These are phyloP conservation scores for Anguilla rostrata DNA, from an alignment of 2,113 vertebrate genomes.

Conservation along the genomic window DNA sequence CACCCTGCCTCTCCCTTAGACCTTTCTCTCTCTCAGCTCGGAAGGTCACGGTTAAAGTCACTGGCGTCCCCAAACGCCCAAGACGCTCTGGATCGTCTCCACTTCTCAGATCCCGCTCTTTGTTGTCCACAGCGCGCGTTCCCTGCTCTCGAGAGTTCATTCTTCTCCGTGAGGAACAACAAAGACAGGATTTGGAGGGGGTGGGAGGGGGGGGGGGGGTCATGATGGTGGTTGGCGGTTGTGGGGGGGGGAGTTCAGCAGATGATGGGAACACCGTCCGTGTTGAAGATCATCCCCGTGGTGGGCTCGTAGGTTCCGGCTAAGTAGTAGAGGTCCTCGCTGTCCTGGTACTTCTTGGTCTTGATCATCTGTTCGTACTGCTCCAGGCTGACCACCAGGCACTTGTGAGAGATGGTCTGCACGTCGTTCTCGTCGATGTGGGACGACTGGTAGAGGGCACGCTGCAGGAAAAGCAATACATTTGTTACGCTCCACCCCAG, in stretches of 20 bases:
- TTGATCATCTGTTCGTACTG: slow-evolving; percentile 97
- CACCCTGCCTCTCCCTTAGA: neutral
- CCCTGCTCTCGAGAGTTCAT: slow-evolving; percentile 2
- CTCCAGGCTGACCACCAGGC: slow-evolving; percentile 93
- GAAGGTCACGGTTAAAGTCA: neutral
- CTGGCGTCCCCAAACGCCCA: neutral
- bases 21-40: neutral
- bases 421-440: slow-evolving; percentile 98
- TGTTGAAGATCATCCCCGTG: slow-evolving; percentile 99
- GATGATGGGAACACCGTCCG: slow-evolving; percentile 92
- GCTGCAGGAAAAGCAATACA: slow-evolving; percentile 62
- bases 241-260: slow-evolving; percentile 70
- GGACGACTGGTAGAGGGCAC: slow-evolving; percentile 96
- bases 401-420: slow-evolving; percentile 98
- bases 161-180: neutral
- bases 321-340: slow-evolving; percentile 97
- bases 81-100: neutral
- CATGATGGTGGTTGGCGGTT: neutral
- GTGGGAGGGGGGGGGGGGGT: neutral
- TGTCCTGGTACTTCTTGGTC: slow-evolving; percentile 95
- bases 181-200: neutral
- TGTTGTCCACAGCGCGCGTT: neutral
- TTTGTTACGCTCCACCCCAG: neutral
- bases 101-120: neutral
- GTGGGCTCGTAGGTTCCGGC: slow-evolving; percentile 98